A percentile compares a stretch with the other conserved stretches of the same genome.
phyloP scores from a whole-genome alignment of 1,140 invertebrate species.

The Chironomus tepperi region DNA sequence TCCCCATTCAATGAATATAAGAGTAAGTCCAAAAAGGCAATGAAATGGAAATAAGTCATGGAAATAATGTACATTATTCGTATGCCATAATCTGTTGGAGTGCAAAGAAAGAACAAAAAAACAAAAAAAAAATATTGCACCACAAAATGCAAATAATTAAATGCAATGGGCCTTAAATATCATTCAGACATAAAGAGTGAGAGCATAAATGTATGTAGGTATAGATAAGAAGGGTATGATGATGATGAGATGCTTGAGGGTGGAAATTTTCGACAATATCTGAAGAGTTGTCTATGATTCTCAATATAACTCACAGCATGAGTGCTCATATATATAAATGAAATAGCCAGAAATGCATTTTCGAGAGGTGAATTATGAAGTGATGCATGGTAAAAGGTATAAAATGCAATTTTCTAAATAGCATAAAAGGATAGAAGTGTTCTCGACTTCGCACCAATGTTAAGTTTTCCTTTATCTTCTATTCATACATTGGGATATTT shows the following conservation, averaged over 20 bases:
- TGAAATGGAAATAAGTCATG: too few relatives aligned
- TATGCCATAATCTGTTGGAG: too few relatives aligned
- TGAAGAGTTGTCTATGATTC: background rate
- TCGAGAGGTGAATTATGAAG: background rate
- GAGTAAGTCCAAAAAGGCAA: too few relatives aligned
- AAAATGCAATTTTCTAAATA: too few relatives aligned
- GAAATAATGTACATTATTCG: too few relatives aligned
- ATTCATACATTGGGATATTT: background rate
- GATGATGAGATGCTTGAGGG: background rate
- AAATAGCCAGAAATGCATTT: background rate
- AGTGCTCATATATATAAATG: background rate
- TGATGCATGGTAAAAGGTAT: background rate
- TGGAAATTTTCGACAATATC: constrained; percentile 8
- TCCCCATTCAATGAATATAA: too few relatives aligned
- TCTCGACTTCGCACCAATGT: background rate
- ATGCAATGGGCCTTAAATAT: constrained; percentile 12
- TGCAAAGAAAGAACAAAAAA: background rate
- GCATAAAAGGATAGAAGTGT: background rate
- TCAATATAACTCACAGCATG: background rate
- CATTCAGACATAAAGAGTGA: background rate
- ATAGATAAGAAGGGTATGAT: too few relatives aligned
- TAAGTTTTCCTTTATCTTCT: background rate
- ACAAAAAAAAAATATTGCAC: background rate
- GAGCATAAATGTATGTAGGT: background rate
- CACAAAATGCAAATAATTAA: background rate